Evolutionary conservation across 1,140 invertebrate genomes (phyloP).

Genomic region (Parapsyche elsis): DNA sequence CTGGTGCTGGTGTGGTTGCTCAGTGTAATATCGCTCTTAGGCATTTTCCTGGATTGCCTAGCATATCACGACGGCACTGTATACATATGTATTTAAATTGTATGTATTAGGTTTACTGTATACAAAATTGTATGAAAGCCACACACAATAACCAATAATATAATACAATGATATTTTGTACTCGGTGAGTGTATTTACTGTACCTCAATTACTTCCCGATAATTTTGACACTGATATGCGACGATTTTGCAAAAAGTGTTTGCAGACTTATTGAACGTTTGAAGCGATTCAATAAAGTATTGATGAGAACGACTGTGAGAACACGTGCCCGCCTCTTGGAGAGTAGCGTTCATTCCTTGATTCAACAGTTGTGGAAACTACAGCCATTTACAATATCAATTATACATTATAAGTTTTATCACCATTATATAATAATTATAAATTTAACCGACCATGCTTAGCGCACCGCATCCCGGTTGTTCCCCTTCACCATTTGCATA

Average conservation of each 20-base stretch:
- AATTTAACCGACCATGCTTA: conserved; percentile 36
- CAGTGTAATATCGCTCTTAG: too few species aligned
- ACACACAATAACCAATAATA: not conserved
- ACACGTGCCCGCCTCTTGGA: conserved; percentile 45
- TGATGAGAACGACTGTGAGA: conserved; percentile 46
- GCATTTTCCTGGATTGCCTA: too few species aligned
- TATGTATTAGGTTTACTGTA: too few species aligned
- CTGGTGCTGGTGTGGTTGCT: too few species aligned
- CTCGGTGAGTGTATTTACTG: not conserved
- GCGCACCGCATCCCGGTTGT: conserved; percentile 46
- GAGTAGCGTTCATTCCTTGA: conserved; percentile 45
- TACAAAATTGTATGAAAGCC: too few species aligned
- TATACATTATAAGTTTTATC: too few species aligned
- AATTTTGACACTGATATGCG: conserved; percentile 40
- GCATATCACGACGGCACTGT: too few species aligned
- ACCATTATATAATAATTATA: too few species aligned
- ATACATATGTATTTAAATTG: not conserved
- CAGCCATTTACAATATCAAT: not conserved
- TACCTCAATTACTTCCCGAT: conserved; percentile 38
- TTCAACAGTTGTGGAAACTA: conserved; percentile 46
- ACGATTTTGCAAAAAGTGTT: conserved; percentile 36
- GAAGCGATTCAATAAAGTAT: conserved; percentile 46
- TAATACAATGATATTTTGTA: not conserved
- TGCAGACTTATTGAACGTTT: conserved; percentile 16
- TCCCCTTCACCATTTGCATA: conserved; percentile 48